These are phyloP conservation scores for Clarias pachynema DNA, from an alignment of 2,797 vertebrate species.

Conservation along the genomic window DNA sequence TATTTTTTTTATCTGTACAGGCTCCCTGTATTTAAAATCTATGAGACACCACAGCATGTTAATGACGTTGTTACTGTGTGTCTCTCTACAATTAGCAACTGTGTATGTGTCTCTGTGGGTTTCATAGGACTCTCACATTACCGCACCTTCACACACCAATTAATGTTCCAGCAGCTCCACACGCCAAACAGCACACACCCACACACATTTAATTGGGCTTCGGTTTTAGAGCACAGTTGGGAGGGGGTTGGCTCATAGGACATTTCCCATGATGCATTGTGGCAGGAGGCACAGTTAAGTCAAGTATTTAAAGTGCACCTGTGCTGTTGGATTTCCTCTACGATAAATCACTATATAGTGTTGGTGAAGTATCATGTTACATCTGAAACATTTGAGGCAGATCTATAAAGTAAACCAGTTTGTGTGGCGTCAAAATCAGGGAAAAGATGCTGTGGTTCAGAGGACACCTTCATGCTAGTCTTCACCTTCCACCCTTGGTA, in stretches of 20 bases:
- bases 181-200: conserved; percentile 60
- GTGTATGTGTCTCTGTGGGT: conserved; percentile 59
- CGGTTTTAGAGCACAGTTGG: conserved; percentile 57
- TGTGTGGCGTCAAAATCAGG: too few species aligned
- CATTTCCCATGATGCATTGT: not conserved
- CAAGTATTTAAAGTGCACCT: not conserved
- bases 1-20: not conserved
- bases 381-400: not conserved
- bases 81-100: conserved; percentile 75
- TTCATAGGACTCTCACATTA: conserved; percentile 67
- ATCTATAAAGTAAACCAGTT: not conserved
- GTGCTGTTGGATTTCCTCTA: conserved; percentile 1
- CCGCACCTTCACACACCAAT: conserved; percentile 80
- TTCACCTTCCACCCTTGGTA: not conserved
- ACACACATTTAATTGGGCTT: conserved; percentile 75
- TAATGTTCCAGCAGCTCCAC: conserved; percentile 61
- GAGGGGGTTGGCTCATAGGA: not conserved
- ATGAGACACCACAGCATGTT: not conserved
- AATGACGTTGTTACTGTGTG: conserved; percentile 30
- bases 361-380: not conserved
- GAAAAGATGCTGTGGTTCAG: not conserved
- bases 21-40: conserved; percentile 4
- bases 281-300: not conserved
- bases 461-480: not conserved
- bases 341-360: not conserved